Evolutionary conservation across 1,140 invertebrate species (phyloP), one percentile per base, ranked within the genome.

Genomic region (Hylaeus volcanicus): DNA sequence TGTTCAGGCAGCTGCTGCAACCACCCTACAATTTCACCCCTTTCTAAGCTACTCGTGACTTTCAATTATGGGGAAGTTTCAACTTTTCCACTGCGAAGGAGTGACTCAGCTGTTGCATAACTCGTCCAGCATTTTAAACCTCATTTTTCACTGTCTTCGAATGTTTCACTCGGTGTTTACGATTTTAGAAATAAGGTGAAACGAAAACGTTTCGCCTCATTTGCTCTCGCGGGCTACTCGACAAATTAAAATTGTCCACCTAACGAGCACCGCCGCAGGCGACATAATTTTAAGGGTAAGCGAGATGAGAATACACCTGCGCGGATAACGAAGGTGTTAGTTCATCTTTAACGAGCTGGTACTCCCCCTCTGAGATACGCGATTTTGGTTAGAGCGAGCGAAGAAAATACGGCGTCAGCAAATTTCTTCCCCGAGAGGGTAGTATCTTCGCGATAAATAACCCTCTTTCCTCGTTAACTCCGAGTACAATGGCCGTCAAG

Each of bases 381-480:
- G 14, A 41, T 39, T 48, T 60, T 5, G 8, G 14, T 39, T 39
- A 9, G 3, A 15, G 2, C 11, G 1, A 4, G 12, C 39, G 8
- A 8, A 5, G 39, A 43, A 65, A 37, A 61, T 51, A 53, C 45
- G 37, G n/a, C 1, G 45, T 41, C 45, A 11, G 15, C 4, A 45
- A n/a, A 55, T 63, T 72, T n/a, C 39, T 0, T 12, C 39, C 14
- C 1, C 39, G 5, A 41, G n/a, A 55, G 15, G 43, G 26, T 53
- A 55, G 37, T 72, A 60, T 45, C 37, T n/a, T 26, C 1, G 39
- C 45, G 3, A 61, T 71, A 51, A 79, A 73, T 73, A 64, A 79
- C 12, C 39, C 8, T 5, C 45, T 37, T 37, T 43, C 45, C 68
- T 78, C 75, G 75, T 78, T 78, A 78, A 53, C 75, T 41, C 12